Base-by-base conservation (phyloP, 2,113 vertebrate genomes). In the Galemys pyrenaicus region DNA sequence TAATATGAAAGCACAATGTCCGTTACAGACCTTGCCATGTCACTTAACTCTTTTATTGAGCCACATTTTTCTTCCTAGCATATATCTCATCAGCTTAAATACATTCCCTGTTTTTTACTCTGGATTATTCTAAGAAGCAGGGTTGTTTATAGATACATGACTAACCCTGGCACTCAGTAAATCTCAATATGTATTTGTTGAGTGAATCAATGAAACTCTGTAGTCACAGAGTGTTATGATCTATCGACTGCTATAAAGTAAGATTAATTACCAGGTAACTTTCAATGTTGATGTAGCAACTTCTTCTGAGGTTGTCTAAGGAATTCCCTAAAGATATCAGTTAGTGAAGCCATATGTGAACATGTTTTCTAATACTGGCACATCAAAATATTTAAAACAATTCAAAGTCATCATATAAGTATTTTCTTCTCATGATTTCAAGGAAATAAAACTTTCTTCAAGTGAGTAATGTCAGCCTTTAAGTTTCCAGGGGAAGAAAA, bases 361-460 rank as follows among this genome's bases (percentile, higher is more conserved):
- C 2, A 6, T 71, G 41, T 20, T 5, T 49, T 77, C 60, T 80
- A 41, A 89, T 83, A 9, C 65, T 89, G 54, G 39, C 83, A 5
- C 41, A 83, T 65, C 37, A 75, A 68, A 82, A 30, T 19, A 70
- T 62, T 81, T 60, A 84, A 91, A 91, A 79, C 26, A 84, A 83
- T 46, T 73, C 44, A 87, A 65, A 73, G 39, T 89, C 32, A 54
- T 15, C 70, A 35, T 44, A 51, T 10, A 62, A 77, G 9, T 16
- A 67, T 26, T 68, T 91, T 37, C 20, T 92, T 75, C 51, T 92
- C 7, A 65, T 70, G n/a, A 77, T 67, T 30, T 8, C 7, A 75
- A 90, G 37, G 35, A 75, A 44, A 92, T 5, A 20, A 90, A 84
- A 91, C 24, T 60, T 60, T 46, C 67, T 93, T 26, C 54, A 94